Evolutionary conservation across 2,888 invertebrate genomes (phyloP), one percentile per base, ranked within the genome.

Genomic region (Caenorhabditis sinica): DNA sequence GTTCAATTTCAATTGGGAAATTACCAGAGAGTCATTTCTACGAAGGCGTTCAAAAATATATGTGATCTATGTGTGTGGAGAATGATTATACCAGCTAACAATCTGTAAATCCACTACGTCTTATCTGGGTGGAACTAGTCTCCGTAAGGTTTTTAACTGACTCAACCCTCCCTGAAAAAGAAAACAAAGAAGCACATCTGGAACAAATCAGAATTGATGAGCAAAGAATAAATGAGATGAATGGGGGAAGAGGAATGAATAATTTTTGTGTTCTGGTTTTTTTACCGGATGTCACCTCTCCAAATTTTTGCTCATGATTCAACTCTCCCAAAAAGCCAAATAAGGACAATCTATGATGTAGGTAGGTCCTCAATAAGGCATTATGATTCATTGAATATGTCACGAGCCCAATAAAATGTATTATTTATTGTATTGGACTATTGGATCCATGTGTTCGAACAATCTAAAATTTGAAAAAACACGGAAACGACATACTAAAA

Each of bases 141-240:
- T n/a, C n/a, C 25, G 25, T 61, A 20, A 65, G 45, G 51, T 68
- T 68, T 68, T 68, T 13, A 68, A 51, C 68, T 68, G 68, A 53
- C 68, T 53, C 51, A 68, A 23, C 51, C 25, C 49, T 49, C 20
- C 4, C n/a, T n/a, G n/a, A 40, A 40, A 66, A n/a, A 33, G 2
- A 49, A 66, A 49, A 63, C 40, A 63, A 40, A 63, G 33, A 51
- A 51, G 28, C 40, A 9, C 40, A 61, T 61, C 40, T 23, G 40
- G 40, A 23, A 60, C n/a, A 60, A 63, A 63, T 36, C 40, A 43
- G n/a, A 63, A 63, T 43, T 13, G 36, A 40, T 43, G 65, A 65
- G 65, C 65, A 30, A 45, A 30, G 65, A 65, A 65, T 65, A 43
- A 45, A 65, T 43, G 25, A 45, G 13, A 36, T 36, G 25, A 25